Base-by-base conservation (phyloP, 2,113 vertebrate genomes). In the Thunnus maccoyii region DNA sequence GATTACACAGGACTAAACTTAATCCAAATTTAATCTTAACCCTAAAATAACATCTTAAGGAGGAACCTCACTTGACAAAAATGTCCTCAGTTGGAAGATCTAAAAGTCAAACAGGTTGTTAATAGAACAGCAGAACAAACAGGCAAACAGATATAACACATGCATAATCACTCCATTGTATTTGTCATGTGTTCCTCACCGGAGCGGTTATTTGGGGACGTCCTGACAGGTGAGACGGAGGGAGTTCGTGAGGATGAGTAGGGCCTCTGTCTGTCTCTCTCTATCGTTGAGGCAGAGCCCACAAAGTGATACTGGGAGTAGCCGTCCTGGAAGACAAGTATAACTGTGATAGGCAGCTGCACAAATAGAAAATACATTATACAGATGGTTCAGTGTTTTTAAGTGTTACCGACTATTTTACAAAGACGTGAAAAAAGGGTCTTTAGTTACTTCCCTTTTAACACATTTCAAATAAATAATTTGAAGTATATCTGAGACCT, bases 261-360 rank as follows among this genome's bases (percentile, higher is more conserved):
- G 4, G 98, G 98, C 82, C 97, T 96, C 94, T 99, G 98, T 86
- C 98, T 94, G 89, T 99, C 98, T 93, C 98, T 92, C 92, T 99
- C 98, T 94, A 99, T 99, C 72, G 98, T 99, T 72, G 98, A 99
- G 36, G 98, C 98, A 69, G 98, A 98, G 82, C 98, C 97, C 91
- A 99, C 97, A 82, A 99, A 99, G 95, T 99, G 98, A 95, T 99
- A 99, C 88, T 99, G 98, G 1, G 97, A 97, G 96, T 98, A 99
- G 90, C 98, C 98, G 0, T 99, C 98, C 98, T 99, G 94, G 12
- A 78, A 74, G 88, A 78, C 13, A 82, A 84, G 78, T 44, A 82
- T 0, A 46, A 46, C 46, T 32, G 61, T 46, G 3, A 60, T 20
- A 18, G 63, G 48, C 12, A 41, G 73, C 25, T 13, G 44, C 15